Percentiles rank a stretch among this genome's conserved stretches.
phyloP scores from a whole-genome alignment of 2,797 vertebrate genomes.

The Gymnoscopelus braueri region DNA sequence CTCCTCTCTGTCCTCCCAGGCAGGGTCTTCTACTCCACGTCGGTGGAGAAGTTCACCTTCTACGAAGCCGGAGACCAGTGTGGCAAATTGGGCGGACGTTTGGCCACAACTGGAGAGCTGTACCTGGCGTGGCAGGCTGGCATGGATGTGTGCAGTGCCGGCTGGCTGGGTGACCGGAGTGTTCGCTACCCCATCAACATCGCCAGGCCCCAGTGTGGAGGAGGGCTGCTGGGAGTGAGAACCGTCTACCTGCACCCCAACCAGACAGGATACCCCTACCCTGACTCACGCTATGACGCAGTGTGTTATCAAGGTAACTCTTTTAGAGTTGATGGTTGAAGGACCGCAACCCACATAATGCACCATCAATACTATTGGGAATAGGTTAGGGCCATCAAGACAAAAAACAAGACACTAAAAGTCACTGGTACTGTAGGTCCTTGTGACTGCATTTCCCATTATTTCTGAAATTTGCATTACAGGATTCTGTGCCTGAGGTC shows the following conservation, averaged over 20 bases:
- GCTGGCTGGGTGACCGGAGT: conserved; percentile 94
- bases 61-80: conserved; percentile 91
- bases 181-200: conserved; percentile 96
- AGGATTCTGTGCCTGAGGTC: no score
- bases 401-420: no score
- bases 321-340: no score
- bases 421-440: no score
- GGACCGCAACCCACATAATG: no score
- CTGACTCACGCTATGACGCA: conserved; percentile 90
- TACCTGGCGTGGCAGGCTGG: conserved; percentile 94
- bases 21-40: conserved; percentile 92
- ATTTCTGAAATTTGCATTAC: no score
- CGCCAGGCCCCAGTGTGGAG: conserved; percentile 92
- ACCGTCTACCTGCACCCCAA: conserved; percentile 91
- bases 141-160: conserved; percentile 95
- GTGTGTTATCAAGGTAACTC: conserved; percentile 91
- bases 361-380: no score
- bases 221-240: conserved; percentile 91
- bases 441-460: no score
- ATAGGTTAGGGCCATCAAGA: no score
- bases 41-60: conserved; percentile 91
- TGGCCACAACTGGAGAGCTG: conserved; percentile 94
- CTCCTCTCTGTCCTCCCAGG: conserved; percentile 77
- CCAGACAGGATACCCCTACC: conserved; percentile 94
- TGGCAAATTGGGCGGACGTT: conserved; percentile 84